A percentile compares a stretch with the other conserved stretches of the same genome.
Evolutionary conservation across 1,140 invertebrate species (phyloP).

Genomic region (Spodoptera litura): DNA sequence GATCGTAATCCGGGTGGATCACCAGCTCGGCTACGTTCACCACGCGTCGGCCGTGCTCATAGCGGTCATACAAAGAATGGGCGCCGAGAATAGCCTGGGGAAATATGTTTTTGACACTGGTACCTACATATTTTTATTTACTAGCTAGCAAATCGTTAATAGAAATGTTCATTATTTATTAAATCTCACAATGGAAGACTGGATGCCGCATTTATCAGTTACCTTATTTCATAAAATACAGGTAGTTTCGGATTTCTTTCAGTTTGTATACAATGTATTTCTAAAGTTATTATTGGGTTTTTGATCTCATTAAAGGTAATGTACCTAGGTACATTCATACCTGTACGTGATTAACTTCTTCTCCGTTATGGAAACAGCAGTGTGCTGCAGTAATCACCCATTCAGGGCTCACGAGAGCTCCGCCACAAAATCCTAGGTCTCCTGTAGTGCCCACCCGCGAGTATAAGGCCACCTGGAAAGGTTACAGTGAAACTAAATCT

Average conservation of each 20-base stretch:
- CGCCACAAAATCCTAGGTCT: constrained; percentile 83
- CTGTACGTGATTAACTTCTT: constrained; percentile 70
- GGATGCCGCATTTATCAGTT: no score
- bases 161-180: no score
- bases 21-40: constrained; percentile 88
- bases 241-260: no score
- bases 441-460: constrained; percentile 69
- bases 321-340: constrained; percentile 52
- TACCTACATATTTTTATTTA: neutral
- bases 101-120: neutral
- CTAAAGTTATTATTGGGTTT: no score
- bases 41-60: constrained; percentile 82
- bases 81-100: constrained; percentile 74
- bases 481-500: no score
- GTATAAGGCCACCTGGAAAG: constrained; percentile 70
- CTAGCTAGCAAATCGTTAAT: neutral
- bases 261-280: no score
- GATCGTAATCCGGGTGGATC: constrained; percentile 88
- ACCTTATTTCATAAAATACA: no score
- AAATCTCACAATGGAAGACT: no score
- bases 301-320: no score
- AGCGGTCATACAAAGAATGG: constrained; percentile 76
- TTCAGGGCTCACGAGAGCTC: constrained; percentile 79
- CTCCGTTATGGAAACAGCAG: constrained; percentile 77
- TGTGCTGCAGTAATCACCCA: constrained; percentile 87